A percentile compares a stretch with the other conserved stretches of the same genome.
Conservation (phyloP, 2,888 invertebrate species). For the Gisinianus flammeolus region DNA sequence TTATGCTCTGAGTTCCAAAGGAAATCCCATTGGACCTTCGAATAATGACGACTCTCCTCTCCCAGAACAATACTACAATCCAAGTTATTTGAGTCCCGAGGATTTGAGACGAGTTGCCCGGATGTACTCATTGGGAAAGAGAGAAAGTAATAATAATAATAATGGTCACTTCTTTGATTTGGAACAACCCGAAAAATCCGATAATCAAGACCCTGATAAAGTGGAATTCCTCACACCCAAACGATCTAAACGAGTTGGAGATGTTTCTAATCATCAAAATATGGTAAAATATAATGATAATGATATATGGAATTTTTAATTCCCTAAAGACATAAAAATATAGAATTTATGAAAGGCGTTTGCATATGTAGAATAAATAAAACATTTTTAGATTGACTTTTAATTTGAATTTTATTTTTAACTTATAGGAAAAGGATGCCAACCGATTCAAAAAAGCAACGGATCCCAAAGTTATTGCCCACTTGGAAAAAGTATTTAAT, state of each 20-base stretch:
- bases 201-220: slow-evolving; percentile 39
- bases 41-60: slow-evolving; percentile 1
- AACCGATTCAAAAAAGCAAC: neutral
- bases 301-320: neutral
- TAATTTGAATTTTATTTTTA: too few species aligned
- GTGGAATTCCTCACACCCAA: slow-evolving; percentile 47
- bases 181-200: slow-evolving; percentile 50
- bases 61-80: slow-evolving; percentile 31
- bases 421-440: neutral
- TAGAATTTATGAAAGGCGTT: neutral
- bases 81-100: slow-evolving; percentile 34
- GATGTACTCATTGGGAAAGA: slow-evolving; percentile 44
- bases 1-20: slow-evolving; percentile 38
- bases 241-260: slow-evolving; percentile 50
- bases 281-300: neutral
- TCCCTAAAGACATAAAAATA: neutral
- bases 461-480: slow-evolving; percentile 22
- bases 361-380: neutral
- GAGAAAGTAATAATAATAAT: slow-evolving; percentile 38
- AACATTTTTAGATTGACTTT: neutral
- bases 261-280: neutral
- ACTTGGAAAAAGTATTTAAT: slow-evolving; percentile 48
- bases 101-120: slow-evolving; percentile 37
- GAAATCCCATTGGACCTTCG: too few species aligned
- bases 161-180: slow-evolving; percentile 16